Base-by-base conservation (phyloP, 2,888 invertebrate species). In the Tachystola acroxantha region DNA sequence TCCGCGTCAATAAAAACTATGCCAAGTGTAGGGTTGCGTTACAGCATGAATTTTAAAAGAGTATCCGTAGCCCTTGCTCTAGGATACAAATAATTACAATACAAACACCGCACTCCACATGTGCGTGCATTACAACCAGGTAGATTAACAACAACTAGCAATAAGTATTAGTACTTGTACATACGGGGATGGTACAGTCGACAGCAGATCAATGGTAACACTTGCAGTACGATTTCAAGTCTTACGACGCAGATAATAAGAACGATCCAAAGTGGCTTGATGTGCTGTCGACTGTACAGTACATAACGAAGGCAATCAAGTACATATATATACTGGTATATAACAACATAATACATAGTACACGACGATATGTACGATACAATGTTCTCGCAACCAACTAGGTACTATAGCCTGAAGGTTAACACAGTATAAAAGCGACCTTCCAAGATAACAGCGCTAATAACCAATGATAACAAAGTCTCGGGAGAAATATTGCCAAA, bases 1-100 rank as follows among this genome's bases (percentile, higher is more conserved):
- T 75, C 75, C 71, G 73, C 59, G 54, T 62, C 57, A 52, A 2
- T 19, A 30, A 57, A 62, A 65, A 63, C 52, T 57, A 67, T 63
- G 64, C 62, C 60, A 64, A 62, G 58, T 56, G 50, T 51, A 53
- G 46, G 44, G 48, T 46, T 43, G 42, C n/a, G 35, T 14, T 26
- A 37, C 24, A 39, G 24, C 33, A 31, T 20, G 9, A 10, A 32
- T 10, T 11, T 27, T 11, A 27, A 7, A 27, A 27, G 10, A n/a
- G n/a, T n/a, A n/a, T n/a, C n/a, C n/a, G n/a, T n/a, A n/a, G n/a
- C n/a, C n/a, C n/a, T n/a, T n/a, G n/a, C n/a, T n/a, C n/a, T n/a
- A n/a, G n/a, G n/a, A n/a, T n/a, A n/a, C 11, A 27, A 27, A 11
- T 27, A 7, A 10, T 11, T 4, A 27, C 2, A 27, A 11, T 27